A percentile compares a stretch with the other conserved stretches of the same genome.
Evolutionary conservation across 2,888 invertebrate genomes (phyloP).

Genomic region (Hedya salicella): DNA sequence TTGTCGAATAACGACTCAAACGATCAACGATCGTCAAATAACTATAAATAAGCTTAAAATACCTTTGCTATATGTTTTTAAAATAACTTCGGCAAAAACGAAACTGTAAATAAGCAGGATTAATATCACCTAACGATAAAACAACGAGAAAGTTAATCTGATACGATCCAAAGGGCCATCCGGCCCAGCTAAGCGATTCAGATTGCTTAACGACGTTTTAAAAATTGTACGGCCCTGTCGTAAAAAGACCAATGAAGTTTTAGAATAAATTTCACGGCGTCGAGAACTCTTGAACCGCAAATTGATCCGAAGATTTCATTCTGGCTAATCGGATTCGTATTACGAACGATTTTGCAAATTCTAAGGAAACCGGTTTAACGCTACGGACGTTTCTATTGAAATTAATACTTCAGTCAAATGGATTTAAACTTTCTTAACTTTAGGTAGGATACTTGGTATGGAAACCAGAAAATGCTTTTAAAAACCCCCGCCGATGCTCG

Average conservation of each 20-base stretch:
- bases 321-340: constrained; percentile 66
- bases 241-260: constrained; percentile 54
- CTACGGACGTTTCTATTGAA: constrained; percentile 57
- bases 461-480: constrained; percentile 34
- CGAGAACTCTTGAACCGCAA: constrained; percentile 55
- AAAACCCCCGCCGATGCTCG: constrained; percentile 2
- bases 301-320: constrained; percentile 65
- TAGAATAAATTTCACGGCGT: constrained; percentile 60
- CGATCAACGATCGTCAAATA: too few species aligned
- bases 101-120: constrained; percentile 17
- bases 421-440: constrained; percentile 56
- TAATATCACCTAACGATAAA: constrained; percentile 24
- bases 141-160: constrained; percentile 20
- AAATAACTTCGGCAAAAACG: background rate
- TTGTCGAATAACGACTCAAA: too few species aligned
- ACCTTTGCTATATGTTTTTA: too few species aligned
- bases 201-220: constrained; percentile 34
- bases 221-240: constrained; percentile 32
- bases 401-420: constrained; percentile 64
- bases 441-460: constrained; percentile 11
- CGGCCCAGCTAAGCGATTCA: constrained; percentile 10
- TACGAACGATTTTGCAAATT: constrained; percentile 64
- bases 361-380: constrained; percentile 59
- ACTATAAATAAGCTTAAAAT: too few species aligned
- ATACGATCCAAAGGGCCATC: constrained; percentile 18